These are phyloP conservation scores for Passer domesticus DNA, from an alignment of 2,113 vertebrate genomes.

Conservation along the genomic window DNA sequence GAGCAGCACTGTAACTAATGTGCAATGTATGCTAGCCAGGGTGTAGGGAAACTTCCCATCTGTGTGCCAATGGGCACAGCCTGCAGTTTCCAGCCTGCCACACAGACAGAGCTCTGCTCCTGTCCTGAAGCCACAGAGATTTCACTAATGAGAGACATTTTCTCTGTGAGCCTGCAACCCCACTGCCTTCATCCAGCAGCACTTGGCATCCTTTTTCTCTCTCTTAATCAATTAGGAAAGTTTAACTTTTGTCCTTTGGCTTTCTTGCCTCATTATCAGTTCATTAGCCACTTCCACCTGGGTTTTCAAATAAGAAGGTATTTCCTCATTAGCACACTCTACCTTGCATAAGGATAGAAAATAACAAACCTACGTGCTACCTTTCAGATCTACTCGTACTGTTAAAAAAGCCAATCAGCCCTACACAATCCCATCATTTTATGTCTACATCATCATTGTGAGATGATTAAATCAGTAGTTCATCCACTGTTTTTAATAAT, in stretches of 20 bases:
- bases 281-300: slow-evolving; percentile 56
- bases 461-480: background rate
- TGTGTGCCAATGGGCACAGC: background rate
- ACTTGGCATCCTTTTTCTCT: background rate
- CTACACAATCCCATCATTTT: background rate
- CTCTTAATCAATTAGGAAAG: slow-evolving; percentile 47
- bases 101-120: background rate
- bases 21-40: background rate
- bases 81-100: background rate
- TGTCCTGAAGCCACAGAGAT: slow-evolving; percentile 14
- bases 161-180: background rate
- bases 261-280: slow-evolving; percentile 53
- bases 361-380: background rate
- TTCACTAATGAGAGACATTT: slow-evolving; percentile 32
- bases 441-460: background rate
- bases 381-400: background rate
- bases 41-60: background rate
- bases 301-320: slow-evolving; percentile 8
- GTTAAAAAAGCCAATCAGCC: slow-evolving; percentile 9
- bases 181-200: background rate
- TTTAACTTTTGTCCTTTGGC: slow-evolving; percentile 60
- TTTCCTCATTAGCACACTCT: slow-evolving; percentile 48
- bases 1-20: background rate
- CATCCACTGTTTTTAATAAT: background rate
- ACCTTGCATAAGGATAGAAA: background rate